phyloP scores from a whole-genome alignment of 2,888 invertebrate genomes.

The Axea sp. region DNA sequence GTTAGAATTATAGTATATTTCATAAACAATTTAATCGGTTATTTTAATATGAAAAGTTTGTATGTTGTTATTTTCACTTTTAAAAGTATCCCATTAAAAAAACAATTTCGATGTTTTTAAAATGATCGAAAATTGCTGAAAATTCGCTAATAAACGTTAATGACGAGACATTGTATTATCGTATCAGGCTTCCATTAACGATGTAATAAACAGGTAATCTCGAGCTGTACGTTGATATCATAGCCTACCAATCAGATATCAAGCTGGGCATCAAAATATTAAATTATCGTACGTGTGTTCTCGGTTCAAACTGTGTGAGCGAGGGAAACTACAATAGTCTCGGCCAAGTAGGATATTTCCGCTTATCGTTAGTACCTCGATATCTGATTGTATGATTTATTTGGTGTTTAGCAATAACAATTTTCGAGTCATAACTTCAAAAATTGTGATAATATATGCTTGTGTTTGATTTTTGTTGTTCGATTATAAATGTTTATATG shows the following conservation, averaged over 20 bases:
- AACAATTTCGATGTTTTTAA: no score
- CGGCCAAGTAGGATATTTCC: conserved; percentile 53
- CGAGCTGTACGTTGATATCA: conserved; percentile 71
- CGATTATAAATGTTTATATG: no score
- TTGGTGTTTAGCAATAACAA: conserved; percentile 22
- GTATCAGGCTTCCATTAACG: conserved; percentile 68
- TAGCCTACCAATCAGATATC: conserved; percentile 73
- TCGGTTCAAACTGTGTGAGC: conserved; percentile 63
- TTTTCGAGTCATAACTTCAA: conserved; percentile 20
- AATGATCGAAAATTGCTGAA: no score
- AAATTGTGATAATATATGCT: no score
- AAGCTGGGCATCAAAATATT: conserved; percentile 70
- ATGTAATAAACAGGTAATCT: conserved; percentile 76
- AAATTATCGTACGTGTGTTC: conserved; percentile 71
- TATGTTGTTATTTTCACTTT: no score
- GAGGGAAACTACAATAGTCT: conserved; percentile 55
- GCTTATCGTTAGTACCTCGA: conserved; percentile 45
- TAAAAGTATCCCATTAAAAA: no score
- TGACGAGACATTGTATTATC: conserved; percentile 32
- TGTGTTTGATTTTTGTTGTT: no score
- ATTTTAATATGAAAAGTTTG: no score
- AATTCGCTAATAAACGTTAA: no score
- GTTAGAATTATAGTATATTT: no score
- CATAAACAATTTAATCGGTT: no score
- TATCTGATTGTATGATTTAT: conserved; percentile 42